Evolutionary conservation across 1,140 invertebrate genomes (phyloP), one percentile per base, ranked within the genome.

Genomic region (Heliconius congener): DNA sequence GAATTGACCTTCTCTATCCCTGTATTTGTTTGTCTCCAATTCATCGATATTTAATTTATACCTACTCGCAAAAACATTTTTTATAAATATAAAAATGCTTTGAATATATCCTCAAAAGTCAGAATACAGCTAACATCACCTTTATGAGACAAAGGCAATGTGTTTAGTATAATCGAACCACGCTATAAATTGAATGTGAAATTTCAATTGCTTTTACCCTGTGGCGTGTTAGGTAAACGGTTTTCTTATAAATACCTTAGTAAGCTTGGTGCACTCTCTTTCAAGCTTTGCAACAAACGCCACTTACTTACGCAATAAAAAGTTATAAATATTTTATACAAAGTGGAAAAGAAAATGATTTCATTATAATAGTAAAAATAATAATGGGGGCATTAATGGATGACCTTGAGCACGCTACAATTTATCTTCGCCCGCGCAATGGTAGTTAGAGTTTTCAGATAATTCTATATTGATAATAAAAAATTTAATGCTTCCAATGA

Each of bases 401-500:
- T 46, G 82, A 88, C 73, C 88, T 94, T 50, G 91, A 94, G 73
- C 92, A 94, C 81, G 88, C 92, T 60, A 87, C 86, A 71, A 94
- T 94, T 78, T 94, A 93, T 77, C 81, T 78, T 23, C 82, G 87
- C 39, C 85, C 88, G 66, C 83, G 79, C 66, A 82, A 90, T 76
- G 90, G 90, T 93, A 91, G 52, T 52, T 52, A 30, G 8, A 66
- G 11, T 13, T 3, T 27, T 13, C n/a, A n/a, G 23, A 60, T 27
- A 60, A 60, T 60, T 66, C 0, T 30, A 11, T 30, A 66, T 13
- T 13, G 13, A 30, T 3, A 23, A 23, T 8, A 8, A 27, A 8
- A 9, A 57, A 57, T 19, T 23, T 23, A 8, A 27, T 23, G n/a
- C 3, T n/a, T 9, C 27, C n/a, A 57, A 23, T 8, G 19, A 34